Percentiles rank a stretch among this genome's conserved stretches.
phyloP scores from a whole-genome alignment of 2,113 vertebrate species.

The Erythrolamprus reginae region DNA sequence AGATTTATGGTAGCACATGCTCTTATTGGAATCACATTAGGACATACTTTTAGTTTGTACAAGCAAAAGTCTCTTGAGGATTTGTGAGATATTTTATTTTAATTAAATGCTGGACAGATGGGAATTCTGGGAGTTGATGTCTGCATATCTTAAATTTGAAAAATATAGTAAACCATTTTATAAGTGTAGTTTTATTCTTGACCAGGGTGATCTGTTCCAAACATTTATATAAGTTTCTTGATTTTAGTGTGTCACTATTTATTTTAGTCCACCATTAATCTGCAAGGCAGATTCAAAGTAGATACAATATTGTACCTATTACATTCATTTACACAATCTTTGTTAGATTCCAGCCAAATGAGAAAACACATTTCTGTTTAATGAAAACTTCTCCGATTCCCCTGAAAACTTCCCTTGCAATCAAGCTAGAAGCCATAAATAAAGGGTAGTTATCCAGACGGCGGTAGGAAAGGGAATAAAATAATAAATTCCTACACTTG shows the following conservation, averaged over 20 bases:
- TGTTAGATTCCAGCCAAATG: not conserved
- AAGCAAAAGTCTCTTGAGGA: not conserved
- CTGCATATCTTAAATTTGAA: not conserved
- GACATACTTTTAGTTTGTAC: not conserved
- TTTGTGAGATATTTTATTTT: not conserved
- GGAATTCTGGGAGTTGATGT: not conserved
- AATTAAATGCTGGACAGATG: not conserved
- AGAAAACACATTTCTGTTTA: not conserved
- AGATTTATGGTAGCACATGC: not conserved
- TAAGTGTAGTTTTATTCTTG: not conserved
- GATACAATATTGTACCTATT: not conserved
- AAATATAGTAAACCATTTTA: not conserved
- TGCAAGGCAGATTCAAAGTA: not conserved
- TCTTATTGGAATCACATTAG: not conserved
- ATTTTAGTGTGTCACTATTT: not conserved
- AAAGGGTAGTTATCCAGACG: not conserved
- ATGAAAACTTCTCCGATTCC: not conserved
- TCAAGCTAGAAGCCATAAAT: not conserved
- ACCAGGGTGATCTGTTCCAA: not conserved
- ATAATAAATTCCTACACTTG: not conserved
- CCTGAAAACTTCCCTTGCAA: not conserved
- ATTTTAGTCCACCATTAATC: not conserved
- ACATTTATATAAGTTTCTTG: not conserved
- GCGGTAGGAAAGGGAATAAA: not conserved
- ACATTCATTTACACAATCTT: not conserved